phyloP scores from a whole-genome alignment of 2,113 vertebrate genomes.

The cattle (Bos taurus) region DNA sequence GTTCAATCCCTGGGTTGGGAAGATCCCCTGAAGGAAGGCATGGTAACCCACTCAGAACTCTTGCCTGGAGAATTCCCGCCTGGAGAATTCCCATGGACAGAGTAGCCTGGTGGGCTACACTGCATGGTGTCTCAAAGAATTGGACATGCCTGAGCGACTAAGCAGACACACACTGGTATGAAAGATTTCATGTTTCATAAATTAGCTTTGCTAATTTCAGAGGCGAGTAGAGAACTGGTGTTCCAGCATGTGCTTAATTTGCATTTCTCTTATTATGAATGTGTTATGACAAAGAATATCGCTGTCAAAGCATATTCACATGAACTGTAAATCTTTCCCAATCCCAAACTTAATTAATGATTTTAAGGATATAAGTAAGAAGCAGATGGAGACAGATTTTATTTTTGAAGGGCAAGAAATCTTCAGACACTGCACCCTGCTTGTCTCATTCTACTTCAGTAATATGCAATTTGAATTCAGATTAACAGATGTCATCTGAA shows the following conservation, averaged over 20 bases:
- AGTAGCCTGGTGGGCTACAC: too few relatives aligned
- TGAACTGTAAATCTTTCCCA: not conserved
- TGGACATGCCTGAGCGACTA: too few relatives aligned
- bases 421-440: not conserved
- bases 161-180: not conserved
- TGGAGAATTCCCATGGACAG: too few relatives aligned
- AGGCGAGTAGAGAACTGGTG: not conserved
- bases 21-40: too few relatives aligned
- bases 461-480: not conserved
- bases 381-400: not conserved
- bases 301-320: not conserved
- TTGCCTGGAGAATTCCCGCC: too few relatives aligned
- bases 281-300: not conserved
- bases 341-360: not conserved
- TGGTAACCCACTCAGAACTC: too few relatives aligned
- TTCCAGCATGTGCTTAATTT: not conserved
- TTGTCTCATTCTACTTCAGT: not conserved
- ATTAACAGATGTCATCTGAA: not conserved
- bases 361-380: not conserved
- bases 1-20: too few relatives aligned
- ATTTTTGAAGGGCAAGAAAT: not conserved
- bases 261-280: not conserved
- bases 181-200: not conserved
- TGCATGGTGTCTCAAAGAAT: too few relatives aligned
- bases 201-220: not conserved